A percentile compares a stretch with the other conserved stretches of the same genome.
Evolutionary conservation across 1,140 invertebrate genomes (phyloP).

Genomic region (Euura saliciscinereae): DNA sequence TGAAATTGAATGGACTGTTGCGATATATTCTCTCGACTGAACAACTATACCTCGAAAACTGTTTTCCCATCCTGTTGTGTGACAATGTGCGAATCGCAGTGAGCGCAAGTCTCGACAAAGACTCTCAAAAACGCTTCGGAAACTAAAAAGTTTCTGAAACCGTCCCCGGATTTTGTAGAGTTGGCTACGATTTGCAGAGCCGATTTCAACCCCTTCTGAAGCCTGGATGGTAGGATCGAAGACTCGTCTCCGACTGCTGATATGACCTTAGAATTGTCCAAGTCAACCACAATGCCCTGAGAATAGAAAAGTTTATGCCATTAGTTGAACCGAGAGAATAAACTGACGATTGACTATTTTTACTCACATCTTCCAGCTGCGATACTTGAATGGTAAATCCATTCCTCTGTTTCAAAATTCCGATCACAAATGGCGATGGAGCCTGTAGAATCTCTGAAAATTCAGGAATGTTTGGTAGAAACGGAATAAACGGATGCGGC

Average conservation of each 20-base stretch:
- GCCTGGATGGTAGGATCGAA: constrained; percentile 66
- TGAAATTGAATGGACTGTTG: constrained; percentile 1
- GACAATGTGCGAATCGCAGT: constrained; percentile 63
- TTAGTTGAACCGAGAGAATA: not conserved
- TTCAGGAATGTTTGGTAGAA: constrained; percentile 71
- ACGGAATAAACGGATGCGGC: constrained; percentile 80
- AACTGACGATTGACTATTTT: not conserved
- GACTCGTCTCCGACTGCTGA: constrained; percentile 67
- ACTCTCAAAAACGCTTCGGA: constrained; percentile 72
- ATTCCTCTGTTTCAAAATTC: constrained; percentile 65
- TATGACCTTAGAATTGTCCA: constrained; percentile 65
- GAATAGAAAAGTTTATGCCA: constrained; percentile 31
- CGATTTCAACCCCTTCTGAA: constrained; percentile 65
- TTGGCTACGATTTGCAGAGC: constrained; percentile 67
- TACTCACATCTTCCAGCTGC: constrained; percentile 27
- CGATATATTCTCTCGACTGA: constrained; percentile 24
- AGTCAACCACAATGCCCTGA: constrained; percentile 70
- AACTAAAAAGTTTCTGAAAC: constrained; percentile 67
- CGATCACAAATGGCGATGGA: constrained; percentile 78
- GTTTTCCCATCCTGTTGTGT: constrained; percentile 56
- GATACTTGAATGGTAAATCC: constrained; percentile 52
- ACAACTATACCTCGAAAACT: constrained; percentile 61
- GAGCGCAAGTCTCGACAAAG: constrained; percentile 70
- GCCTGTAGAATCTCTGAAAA: constrained; percentile 69
- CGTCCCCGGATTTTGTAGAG: constrained; percentile 46